Evolutionary conservation across 37 sponge, comb jelly and placozoan genomes (phyloP), one percentile per base, ranked within the genome.

Genomic region (Spongilla lacustris): DNA sequence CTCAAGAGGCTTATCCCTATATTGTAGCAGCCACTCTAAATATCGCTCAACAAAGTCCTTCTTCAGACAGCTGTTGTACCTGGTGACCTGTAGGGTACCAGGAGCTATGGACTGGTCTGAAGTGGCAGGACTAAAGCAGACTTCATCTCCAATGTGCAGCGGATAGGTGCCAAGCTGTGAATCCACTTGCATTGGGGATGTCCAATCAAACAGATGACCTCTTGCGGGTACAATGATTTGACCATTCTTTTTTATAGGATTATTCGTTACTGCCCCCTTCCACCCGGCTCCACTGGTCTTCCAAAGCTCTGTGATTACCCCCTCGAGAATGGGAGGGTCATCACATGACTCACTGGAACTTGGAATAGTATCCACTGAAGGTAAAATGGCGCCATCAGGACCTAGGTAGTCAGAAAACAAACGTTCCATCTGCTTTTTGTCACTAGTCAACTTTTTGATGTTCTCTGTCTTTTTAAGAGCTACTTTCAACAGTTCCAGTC

Each of bases 261-360:
- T 13, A 17, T 17, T 58, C 1, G 58, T 58, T 17, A 58, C 58
- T 4, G 4, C 8, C 8, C 46, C 46, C 8, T 10, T 10, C 46
- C 46, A 46, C 46, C 46, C 46, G 50, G 24, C 79, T 37, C 36
- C 77, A 23, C 27, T 19, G 31, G 9, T 23, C 1, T 9, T 12
- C 19, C 31, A 67, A 19, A 80, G 29, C 67, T 80, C 80, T 24
- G 80, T 66, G 31, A 80, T 68, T 9, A 80, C 23, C 9, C 80
- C 80, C 13, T 66, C 9, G 17, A 48, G 78, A 0, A 28, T 48
- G 12, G 49, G 41, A 1, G 46, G 24, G 28, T 29, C 36, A 25
- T 49, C 75, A 74, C 3, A 23, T 9, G 4, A 34, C 13, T 30
- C 75, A 36, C 23, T 24, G 33, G 75, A 74, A 31, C 32, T 74